phyloP scores from a whole-genome alignment of 2,797 vertebrate genomes.

The Urosaurus nigricauda region DNA sequence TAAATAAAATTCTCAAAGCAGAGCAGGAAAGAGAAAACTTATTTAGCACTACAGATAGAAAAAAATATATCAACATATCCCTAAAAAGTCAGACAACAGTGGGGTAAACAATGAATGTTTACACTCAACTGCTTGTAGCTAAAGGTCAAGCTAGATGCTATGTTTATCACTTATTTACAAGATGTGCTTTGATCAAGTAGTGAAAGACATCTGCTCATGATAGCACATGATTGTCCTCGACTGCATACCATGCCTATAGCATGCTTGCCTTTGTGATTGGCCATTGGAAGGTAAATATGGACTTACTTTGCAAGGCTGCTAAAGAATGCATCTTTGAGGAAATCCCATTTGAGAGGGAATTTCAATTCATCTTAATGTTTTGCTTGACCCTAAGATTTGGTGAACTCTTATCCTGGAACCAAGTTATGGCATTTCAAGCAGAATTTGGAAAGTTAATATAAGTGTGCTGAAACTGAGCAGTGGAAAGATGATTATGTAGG shows the following conservation, averaged over 20 bases:
- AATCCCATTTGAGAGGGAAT: too few relatives aligned
- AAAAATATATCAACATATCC: not conserved
- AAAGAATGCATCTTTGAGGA: too few relatives aligned
- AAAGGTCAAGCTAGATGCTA: not conserved
- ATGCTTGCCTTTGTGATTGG: too few relatives aligned
- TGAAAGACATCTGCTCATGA: too few relatives aligned
- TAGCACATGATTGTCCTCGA: too few relatives aligned
- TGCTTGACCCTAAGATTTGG: not conserved
- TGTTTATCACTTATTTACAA: too few relatives aligned
- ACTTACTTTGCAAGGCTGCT: too few relatives aligned
- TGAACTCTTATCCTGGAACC: not conserved
- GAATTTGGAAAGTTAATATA: not conserved
- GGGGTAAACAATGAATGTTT: not conserved
- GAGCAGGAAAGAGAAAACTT: not conserved
- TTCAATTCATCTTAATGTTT: not conserved
- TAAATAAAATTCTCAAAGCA: conserved; percentile 8
- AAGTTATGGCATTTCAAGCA: not conserved
- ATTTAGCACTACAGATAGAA: not conserved
- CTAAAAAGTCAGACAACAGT: not conserved
- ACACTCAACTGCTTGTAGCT: not conserved
- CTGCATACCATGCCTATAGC: too few relatives aligned
- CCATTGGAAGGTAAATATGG: too few relatives aligned
- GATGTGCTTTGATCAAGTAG: too few relatives aligned
- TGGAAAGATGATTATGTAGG: not conserved
- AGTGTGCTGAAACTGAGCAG: not conserved